These are phyloP conservation scores for Polymixis flavicincta DNA, from an alignment of 2,888 invertebrate genomes.

Conservation along the genomic window DNA sequence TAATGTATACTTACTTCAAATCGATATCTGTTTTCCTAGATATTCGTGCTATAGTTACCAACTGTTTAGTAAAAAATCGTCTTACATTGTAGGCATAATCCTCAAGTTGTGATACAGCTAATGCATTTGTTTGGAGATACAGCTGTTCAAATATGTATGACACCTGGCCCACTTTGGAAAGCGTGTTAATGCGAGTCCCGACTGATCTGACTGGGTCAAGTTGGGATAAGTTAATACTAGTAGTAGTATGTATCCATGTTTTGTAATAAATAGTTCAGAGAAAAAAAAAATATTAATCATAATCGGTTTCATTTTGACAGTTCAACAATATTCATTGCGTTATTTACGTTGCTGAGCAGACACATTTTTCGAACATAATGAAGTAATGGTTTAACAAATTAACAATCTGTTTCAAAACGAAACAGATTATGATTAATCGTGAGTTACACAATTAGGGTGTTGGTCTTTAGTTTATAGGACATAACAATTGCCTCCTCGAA, in stretches of 20 bases:
- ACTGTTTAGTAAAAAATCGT: not conserved
- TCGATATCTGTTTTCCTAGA: not conserved
- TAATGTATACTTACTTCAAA: not conserved
- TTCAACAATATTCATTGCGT: too few species aligned
- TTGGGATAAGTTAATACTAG: conserved; percentile 21
- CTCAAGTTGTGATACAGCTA: conserved; percentile 14
- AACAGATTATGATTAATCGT: too few species aligned
- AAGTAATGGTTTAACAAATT: too few species aligned
- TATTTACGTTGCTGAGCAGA: too few species aligned
- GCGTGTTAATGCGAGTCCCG: conserved; percentile 40
- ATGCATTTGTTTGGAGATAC: conserved; percentile 36
- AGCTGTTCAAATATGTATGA: conserved; percentile 56
- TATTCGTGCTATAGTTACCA: not conserved
- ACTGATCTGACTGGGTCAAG: conserved; percentile 45
- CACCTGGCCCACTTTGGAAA: conserved; percentile 25
- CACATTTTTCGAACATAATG: too few species aligned
- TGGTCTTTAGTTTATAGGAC: not conserved
- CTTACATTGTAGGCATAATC: conserved; percentile 17
- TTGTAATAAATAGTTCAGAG: too few species aligned
- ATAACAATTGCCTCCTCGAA: not conserved
- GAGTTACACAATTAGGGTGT: too few species aligned
- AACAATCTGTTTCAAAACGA: too few species aligned
- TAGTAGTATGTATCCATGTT: not conserved
- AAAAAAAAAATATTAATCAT: too few species aligned
- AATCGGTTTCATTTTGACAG: too few species aligned